A percentile compares a stretch with the other conserved stretches of the same genome.
Evolutionary conservation across 2,888 invertebrate genomes (phyloP).

Genomic region (Lysandra bellargus): DNA sequence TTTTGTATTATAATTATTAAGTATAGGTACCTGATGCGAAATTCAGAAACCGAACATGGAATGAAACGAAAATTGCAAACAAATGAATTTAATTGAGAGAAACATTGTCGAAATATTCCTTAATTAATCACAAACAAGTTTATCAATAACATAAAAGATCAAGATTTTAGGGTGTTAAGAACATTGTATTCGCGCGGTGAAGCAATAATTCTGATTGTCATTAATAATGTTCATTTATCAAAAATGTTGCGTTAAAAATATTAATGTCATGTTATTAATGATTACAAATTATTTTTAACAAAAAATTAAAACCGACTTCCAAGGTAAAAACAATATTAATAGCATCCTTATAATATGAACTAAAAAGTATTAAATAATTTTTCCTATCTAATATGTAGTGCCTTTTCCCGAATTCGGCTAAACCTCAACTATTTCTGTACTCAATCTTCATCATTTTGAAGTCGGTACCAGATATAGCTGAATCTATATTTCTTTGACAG

Average conservation of each 20-base stretch:
- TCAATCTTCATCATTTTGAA: too few relatives aligned
- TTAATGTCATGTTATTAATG: background rate
- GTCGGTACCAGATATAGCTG: too few relatives aligned
- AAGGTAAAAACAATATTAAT: too few relatives aligned
- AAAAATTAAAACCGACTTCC: too few relatives aligned
- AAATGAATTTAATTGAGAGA: slow-evolving; percentile 30
- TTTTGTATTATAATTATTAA: background rate
- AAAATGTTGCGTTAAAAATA: slow-evolving; percentile 4
- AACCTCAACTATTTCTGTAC: too few relatives aligned
- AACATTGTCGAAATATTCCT: slow-evolving; percentile 7
- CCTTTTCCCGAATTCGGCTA: too few relatives aligned
- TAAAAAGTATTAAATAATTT: too few relatives aligned
- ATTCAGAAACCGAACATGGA: background rate
- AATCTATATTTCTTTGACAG: too few relatives aligned
- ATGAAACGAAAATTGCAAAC: background rate
- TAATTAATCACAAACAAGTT: slow-evolving; percentile 20
- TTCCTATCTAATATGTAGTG: too few relatives aligned
- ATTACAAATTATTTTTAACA: background rate
- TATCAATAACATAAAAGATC: slow-evolving; percentile 12
- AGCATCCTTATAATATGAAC: too few relatives aligned
- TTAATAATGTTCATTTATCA: slow-evolving; percentile 1
- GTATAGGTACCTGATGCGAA: too few relatives aligned
- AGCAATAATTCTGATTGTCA: background rate
- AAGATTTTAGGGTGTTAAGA: background rate
- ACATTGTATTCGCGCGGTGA: background rate